Evolutionary conservation across 2,113 vertebrate genomes (phyloP).

Genomic region (Urocitellus parryii): DNA sequence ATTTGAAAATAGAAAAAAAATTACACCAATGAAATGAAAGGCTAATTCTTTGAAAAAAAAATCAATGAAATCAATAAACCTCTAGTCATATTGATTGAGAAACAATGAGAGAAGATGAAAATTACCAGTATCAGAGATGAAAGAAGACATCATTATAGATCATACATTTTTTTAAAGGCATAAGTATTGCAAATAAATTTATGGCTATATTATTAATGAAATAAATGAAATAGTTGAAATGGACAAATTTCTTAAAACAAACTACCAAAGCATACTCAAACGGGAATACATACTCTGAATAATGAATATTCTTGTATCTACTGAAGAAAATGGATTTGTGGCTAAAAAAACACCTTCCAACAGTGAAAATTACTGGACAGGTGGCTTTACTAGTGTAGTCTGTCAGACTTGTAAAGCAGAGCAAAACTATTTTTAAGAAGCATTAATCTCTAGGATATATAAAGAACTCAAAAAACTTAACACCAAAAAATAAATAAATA

Average conservation of each 20-base stretch:
- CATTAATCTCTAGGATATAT: no score
- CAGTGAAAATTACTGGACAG: background rate
- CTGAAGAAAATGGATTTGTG: background rate
- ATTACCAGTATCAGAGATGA: background rate
- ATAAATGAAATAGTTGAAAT: background rate
- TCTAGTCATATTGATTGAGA: background rate
- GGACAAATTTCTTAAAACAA: background rate
- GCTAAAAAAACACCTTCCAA: background rate
- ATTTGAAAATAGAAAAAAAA: background rate
- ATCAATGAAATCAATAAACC: background rate
- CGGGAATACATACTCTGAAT: background rate
- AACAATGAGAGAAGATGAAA: background rate
- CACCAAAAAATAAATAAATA: no score
- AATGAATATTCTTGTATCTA: background rate
- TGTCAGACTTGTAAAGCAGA: background rate
- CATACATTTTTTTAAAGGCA: background rate
- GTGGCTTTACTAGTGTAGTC: background rate
- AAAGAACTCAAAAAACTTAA: no score
- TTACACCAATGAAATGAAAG: background rate
- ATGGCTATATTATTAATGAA: background rate
- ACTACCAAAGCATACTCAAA: constrained; percentile 14
- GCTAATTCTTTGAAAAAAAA: background rate
- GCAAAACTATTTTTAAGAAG: background rate
- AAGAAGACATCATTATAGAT: background rate
- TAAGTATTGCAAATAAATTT: background rate